Evolutionary conservation across 2,888 invertebrate genomes (phyloP).

Genomic region (Ennomos quercinarius): DNA sequence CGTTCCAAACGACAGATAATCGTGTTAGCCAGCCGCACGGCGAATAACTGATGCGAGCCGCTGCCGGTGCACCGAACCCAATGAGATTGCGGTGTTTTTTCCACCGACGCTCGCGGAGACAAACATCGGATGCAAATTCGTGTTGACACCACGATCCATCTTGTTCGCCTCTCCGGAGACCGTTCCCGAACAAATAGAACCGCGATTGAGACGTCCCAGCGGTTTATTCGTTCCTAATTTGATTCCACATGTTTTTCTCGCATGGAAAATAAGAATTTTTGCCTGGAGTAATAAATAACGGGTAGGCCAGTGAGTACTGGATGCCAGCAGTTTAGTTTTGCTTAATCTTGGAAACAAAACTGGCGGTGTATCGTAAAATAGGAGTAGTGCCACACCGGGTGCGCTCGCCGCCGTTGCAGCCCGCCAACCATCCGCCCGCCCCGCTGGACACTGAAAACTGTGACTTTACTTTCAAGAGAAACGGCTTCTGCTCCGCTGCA

Average conservation of each 20-base stretch:
- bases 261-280: constrained; percentile 57
- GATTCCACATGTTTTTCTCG: constrained; percentile 66
- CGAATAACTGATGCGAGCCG: constrained; percentile 78
- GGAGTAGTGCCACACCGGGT: constrained; percentile 53
- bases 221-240: constrained; percentile 69
- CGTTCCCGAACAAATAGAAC: constrained; percentile 76
- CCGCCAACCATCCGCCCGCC: constrained; percentile 47
- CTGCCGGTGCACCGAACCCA: constrained; percentile 72
- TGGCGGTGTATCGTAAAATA: constrained; percentile 72
- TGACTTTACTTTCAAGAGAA: constrained; percentile 71
- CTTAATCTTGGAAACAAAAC: constrained; percentile 79
- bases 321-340: constrained; percentile 74
- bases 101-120: constrained; percentile 76
- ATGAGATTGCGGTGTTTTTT: constrained; percentile 84
- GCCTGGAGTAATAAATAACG: constrained; percentile 60
- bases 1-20: constrained; percentile 83
- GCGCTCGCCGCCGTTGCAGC: constrained; percentile 37
- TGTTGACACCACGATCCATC: constrained; percentile 85
- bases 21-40: constrained; percentile 81
- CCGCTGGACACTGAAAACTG: constrained; percentile 69
- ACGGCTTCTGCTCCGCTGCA: constrained; percentile 58
- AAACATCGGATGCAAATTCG: constrained; percentile 85
- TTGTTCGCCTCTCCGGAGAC: constrained; percentile 83
- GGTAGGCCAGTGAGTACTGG: constrained; percentile 64
- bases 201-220: constrained; percentile 75